Evolutionary conservation across 2,797 vertebrate species (phyloP).

Genomic region (Eurystomus glaucurus): DNA sequence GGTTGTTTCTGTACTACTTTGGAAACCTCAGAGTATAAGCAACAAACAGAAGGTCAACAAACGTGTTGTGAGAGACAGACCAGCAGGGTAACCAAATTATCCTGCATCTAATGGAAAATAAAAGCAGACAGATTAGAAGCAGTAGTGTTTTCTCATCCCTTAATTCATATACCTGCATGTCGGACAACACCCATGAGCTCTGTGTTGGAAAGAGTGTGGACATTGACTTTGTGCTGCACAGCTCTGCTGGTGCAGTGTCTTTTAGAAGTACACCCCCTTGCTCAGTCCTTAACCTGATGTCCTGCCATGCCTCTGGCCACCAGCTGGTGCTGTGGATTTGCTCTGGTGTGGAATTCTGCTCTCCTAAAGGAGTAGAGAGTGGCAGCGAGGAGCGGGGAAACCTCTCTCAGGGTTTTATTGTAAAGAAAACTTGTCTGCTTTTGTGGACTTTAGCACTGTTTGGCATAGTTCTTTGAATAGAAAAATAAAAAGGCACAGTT

Average conservation of each 20-base stretch:
- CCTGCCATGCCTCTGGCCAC: background rate
- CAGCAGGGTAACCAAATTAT: background rate
- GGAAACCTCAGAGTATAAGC: background rate
- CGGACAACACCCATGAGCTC: background rate
- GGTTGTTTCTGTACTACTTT: background rate
- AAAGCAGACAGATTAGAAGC: background rate
- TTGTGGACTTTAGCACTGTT: background rate
- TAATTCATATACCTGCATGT: background rate
- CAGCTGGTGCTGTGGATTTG: rapidly evolving
- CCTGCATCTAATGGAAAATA: background rate
- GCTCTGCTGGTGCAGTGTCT: background rate
- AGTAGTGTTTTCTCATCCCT: background rate
- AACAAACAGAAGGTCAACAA: background rate
- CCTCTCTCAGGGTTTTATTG: background rate
- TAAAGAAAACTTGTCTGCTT: background rate
- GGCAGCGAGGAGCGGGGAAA: rapidly evolving
- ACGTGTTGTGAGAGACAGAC: background rate
- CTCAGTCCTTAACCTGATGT: background rate
- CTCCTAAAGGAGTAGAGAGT: background rate
- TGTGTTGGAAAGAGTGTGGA: rapidly evolving
- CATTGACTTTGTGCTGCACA: background rate
- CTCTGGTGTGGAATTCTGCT: background rate
- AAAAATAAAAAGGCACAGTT: background rate
- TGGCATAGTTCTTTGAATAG: background rate
- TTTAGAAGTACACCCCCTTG: background rate